Evolutionary conservation across 2,113 vertebrate species (phyloP), one percentile per base, ranked within the genome.

Genomic region (Sisor rabdophorus): DNA sequence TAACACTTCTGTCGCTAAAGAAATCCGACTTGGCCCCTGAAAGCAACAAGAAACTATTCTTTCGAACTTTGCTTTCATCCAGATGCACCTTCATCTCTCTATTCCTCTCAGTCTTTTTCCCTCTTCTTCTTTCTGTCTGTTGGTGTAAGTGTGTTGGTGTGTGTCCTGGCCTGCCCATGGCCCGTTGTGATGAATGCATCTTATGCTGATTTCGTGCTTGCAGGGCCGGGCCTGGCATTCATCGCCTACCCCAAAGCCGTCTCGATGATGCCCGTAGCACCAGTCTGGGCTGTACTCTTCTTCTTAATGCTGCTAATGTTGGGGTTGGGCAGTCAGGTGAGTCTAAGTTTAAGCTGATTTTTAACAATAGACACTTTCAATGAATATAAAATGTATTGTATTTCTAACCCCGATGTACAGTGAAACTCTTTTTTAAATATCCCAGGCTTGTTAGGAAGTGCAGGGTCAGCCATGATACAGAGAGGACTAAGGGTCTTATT

Each of bases 271-370:
- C 92, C 93, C 0, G 88, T 91, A 81, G 91, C 93, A 8, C 93
- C 93, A 0, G 78, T 93, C 13, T 93, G 92, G 93, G 91, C 93
- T 2, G 89, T 89, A 10, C 90, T 93, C 47, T 93, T 93, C 88
- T 93, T 93, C 88, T 89, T 93, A 86, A 93, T 93, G 93, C 84
- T 93, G 73, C 88, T 93, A 63, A 82, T 93, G 72, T 89, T 93
- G 17, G 93, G 93, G 8, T 83, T 93, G 2, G 93, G 92, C 86
- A 93, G 92, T 82, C 93, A 93, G 92, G 93, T 93, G 19, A 77
- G 77, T 75, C 32, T 36, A n/a, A n/a, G n/a, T n/a, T n/a, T n/a
- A n/a, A n/a, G n/a, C n/a, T n/a, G n/a, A 58, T 8, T 13, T 32
- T 11, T 17, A n/a, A 56, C 32, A 36, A 36, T 36, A 36, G 32